These are phyloP conservation scores for Syrphus vitripennis DNA, from an alignment of 2,888 invertebrate species.

Conservation along the genomic window DNA sequence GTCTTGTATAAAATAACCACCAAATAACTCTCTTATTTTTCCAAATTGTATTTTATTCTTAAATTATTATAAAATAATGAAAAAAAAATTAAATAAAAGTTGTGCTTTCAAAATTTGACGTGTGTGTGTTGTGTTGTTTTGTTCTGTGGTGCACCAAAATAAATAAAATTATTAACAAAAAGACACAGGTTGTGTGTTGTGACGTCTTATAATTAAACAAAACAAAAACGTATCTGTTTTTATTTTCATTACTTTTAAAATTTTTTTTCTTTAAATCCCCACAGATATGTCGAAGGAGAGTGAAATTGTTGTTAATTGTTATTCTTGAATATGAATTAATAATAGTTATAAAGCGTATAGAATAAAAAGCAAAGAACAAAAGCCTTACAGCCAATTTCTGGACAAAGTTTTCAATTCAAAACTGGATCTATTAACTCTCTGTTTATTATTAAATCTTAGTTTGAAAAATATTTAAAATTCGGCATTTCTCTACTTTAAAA, in stretches of 20 bases:
- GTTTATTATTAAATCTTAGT: no score
- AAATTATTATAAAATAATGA: not conserved
- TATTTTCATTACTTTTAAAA: not conserved
- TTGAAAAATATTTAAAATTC: no score
- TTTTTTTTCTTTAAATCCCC: not conserved
- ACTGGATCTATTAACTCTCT: no score
- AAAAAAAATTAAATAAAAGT: not conserved
- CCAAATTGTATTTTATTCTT: constrained; percentile 28
- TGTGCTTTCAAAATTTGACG: constrained; percentile 43
- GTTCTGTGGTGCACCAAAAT: constrained; percentile 42
- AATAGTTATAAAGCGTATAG: no score
- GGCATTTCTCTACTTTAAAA: no score
- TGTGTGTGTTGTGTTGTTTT: constrained; percentile 58
- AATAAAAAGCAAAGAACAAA: no score
- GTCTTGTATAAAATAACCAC: constrained; percentile 73
- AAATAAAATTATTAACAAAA: not conserved
- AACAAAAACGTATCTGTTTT: constrained; percentile 2
- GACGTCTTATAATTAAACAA: constrained; percentile 17
- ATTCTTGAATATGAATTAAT: no score
- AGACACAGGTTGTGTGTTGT: constrained; percentile 57
- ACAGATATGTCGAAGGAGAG: not conserved
- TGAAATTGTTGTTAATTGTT: not conserved
- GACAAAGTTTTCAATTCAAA: no score
- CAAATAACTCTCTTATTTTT: constrained; percentile 56
- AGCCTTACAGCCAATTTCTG: no score